phyloP scores from a whole-genome alignment of 2,113 vertebrate species.

The Micronycteris hirsuta region DNA sequence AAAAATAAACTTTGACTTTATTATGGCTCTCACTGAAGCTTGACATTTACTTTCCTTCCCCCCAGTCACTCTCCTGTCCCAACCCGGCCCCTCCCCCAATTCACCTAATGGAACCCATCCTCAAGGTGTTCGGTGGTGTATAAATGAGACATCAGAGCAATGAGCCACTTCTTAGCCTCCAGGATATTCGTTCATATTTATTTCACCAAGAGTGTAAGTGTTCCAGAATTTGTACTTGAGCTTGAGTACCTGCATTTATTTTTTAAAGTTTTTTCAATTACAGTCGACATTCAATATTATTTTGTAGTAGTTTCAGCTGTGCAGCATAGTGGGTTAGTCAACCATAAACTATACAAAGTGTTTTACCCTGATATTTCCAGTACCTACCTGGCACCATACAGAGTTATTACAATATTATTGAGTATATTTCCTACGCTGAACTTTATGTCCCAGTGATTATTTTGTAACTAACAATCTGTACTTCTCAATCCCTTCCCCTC shows the following conservation, averaged over 20 bases:
- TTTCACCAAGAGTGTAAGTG: not conserved
- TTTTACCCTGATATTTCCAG: not conserved
- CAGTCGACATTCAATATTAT: not conserved
- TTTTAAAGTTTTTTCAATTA: not conserved
- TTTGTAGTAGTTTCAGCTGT: not conserved
- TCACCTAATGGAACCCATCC: constrained; percentile 44
- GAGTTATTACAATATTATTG: not conserved
- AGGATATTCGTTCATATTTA: not conserved
- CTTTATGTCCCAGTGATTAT: not conserved
- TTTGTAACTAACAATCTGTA: not conserved
- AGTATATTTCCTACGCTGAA: not conserved
- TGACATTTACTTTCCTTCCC: constrained; percentile 61
- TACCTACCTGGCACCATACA: not conserved
- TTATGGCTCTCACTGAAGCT: constrained; percentile 63
- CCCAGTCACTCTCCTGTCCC: not conserved
- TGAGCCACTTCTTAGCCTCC: not conserved
- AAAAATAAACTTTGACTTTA: constrained; percentile 72
- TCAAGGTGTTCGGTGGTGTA: not conserved
- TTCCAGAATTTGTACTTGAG: not conserved
- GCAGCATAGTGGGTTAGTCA: not conserved
- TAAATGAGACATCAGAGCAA: not conserved
- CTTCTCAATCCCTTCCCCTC: not conserved
- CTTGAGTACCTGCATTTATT: not conserved
- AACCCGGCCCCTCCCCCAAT: not conserved
- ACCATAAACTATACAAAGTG: not conserved